Percentiles rank a stretch among this genome's conserved stretches.
Conservation (phyloP, 2,888 invertebrate genomes). For the Gastrophysa polygoni region DNA sequence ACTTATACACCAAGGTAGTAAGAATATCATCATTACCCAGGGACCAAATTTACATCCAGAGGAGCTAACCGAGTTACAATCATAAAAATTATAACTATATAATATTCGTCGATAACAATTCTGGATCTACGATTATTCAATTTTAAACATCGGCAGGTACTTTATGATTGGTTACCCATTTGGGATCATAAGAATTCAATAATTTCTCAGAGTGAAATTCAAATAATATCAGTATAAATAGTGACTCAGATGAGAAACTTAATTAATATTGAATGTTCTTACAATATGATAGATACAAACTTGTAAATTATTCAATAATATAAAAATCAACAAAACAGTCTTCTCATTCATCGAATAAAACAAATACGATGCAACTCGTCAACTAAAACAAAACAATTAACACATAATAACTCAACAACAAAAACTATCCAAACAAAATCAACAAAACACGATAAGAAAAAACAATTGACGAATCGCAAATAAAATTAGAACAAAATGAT, state of each 20-base stretch:
- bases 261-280: neutral
- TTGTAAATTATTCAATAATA: slow-evolving; percentile 33
- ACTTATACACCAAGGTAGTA: no score
- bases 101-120: slow-evolving; percentile 35
- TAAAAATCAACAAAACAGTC: slow-evolving; percentile 37
- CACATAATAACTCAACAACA: slow-evolving; percentile 35
- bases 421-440: slow-evolving; percentile 26
- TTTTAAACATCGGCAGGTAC: slow-evolving; percentile 12
- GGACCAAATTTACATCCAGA: no score
- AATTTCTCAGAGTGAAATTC: neutral
- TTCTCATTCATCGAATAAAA: slow-evolving; percentile 33
- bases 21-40: no score
- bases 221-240: neutral
- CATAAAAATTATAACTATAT: slow-evolving; percentile 43
- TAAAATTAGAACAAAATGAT: slow-evolving; percentile 31
- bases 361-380: slow-evolving; percentile 29
- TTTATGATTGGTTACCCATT: neutral
- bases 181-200: neutral
- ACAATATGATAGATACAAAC: slow-evolving; percentile 29
- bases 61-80: no score
- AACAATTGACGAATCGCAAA: slow-evolving; percentile 29
- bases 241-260: neutral
- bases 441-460: slow-evolving; percentile 20
- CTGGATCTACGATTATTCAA: slow-evolving; percentile 13
- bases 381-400: slow-evolving; percentile 33